These are phyloP conservation scores for Macquaria ambigua DNA, from an alignment of 2,113 vertebrate genomes.

Conservation along the genomic window DNA sequence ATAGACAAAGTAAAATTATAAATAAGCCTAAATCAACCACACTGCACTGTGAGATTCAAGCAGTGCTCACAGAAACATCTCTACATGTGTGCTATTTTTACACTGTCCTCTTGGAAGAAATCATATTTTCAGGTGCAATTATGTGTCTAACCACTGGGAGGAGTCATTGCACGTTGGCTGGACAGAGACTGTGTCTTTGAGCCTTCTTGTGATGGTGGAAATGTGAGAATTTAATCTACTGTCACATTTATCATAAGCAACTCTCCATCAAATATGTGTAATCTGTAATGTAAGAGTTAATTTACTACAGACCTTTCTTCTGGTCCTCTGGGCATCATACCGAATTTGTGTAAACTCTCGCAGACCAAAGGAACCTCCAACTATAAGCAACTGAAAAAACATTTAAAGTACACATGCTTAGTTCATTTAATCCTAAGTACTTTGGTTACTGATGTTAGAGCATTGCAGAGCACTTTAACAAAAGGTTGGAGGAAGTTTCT, in stretches of 20 bases:
- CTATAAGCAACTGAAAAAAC: constrained; percentile 87
- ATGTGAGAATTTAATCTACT: neutral
- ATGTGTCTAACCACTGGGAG: constrained; percentile 52
- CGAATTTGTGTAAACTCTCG: constrained; percentile 95
- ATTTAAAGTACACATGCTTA: neutral
- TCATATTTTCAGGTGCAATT: constrained; percentile 1
- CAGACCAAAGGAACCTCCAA: constrained; percentile 95
- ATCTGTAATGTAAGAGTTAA: neutral
- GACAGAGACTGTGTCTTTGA: neutral
- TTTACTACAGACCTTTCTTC: constrained; percentile 83
- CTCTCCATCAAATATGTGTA: neutral
- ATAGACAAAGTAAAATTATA: neutral
- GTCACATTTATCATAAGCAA: neutral
- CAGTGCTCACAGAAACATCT: neutral
- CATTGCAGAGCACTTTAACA: neutral
- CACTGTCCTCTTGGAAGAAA: neutral
- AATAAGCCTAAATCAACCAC: neutral
- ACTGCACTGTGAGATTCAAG: neutral
- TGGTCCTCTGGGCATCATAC: constrained; percentile 90
- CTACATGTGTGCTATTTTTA: constrained; percentile 21
- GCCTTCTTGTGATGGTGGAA: neutral
- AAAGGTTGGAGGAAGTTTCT: neutral
- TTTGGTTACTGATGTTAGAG: neutral
- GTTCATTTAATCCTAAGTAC: neutral
- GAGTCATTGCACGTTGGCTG: constrained; percentile 17